A percentile compares a stretch with the other conserved stretches of the same genome.
Evolutionary conservation across 2,113 vertebrate genomes (phyloP).

Genomic region (Spermophilus dauricus): DNA sequence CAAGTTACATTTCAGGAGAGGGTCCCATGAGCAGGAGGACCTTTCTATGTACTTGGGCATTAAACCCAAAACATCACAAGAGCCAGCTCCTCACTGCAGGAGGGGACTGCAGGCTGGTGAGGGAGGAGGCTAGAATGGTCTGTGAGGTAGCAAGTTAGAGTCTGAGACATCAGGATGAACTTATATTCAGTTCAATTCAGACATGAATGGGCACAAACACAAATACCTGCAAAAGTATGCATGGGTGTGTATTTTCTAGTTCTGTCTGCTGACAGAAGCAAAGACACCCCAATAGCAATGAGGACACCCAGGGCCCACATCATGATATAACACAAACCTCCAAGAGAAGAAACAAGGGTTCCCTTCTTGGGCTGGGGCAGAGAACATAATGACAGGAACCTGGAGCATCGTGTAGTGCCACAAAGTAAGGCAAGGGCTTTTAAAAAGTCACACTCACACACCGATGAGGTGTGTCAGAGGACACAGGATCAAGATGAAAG

Average conservation of each 20-base stretch:
- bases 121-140: not conserved
- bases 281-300: not conserved
- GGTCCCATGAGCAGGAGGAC: not conserved
- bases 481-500: not conserved
- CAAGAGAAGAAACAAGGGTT: not conserved
- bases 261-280: not conserved
- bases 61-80: too few species aligned
- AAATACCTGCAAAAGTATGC: not conserved
- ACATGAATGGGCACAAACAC: not conserved
- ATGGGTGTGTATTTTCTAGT: not conserved
- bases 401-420: not conserved
- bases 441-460: not conserved
- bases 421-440: not conserved
- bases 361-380: not conserved
- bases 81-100: not conserved
- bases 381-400: not conserved
- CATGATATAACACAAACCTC: not conserved
- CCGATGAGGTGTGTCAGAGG: too few species aligned
- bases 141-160: not conserved
- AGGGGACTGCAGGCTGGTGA: too few species aligned
- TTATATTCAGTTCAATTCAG: not conserved
- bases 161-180: not conserved
- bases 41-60: not conserved
- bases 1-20: not conserved
- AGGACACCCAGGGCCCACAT: not conserved